Conservation (phyloP, 2,888 invertebrate species). For the Sceliomorpha sp. region DNA sequence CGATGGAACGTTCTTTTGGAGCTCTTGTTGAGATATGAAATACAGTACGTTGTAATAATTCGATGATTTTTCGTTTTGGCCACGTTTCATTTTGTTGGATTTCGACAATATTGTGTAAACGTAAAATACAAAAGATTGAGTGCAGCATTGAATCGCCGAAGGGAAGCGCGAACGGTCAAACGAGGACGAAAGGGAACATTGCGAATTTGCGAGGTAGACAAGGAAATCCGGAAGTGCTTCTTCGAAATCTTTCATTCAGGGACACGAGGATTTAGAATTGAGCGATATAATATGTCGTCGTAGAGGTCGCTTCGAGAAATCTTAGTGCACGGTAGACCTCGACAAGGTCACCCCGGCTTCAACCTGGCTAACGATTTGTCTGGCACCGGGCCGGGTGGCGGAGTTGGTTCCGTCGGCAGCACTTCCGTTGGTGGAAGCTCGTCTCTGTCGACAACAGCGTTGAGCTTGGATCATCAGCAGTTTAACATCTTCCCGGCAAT, state of each 20-base stretch:
- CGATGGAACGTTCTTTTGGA: no score
- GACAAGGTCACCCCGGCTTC: conserved; percentile 76
- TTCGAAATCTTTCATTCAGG: no score
- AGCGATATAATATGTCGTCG: conserved; percentile 55
- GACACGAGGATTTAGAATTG: background rate
- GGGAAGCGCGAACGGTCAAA: no score
- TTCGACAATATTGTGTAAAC: no score
- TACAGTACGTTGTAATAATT: no score
- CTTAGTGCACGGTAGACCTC: conserved; percentile 56
- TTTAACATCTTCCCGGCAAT: conserved; percentile 96
- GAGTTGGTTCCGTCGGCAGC: conserved; percentile 91
- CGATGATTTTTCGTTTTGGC: no score
- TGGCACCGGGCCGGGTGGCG: conserved; percentile 75
- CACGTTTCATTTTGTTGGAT: no score
- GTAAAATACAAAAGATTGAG: no score
- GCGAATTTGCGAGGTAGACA: no score
- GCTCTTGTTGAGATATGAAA: no score
- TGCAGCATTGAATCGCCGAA: no score
- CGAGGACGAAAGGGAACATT: no score
- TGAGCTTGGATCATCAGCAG: conserved; percentile 86
- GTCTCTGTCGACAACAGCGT: conserved; percentile 81
- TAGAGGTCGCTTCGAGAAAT: conserved; percentile 38
- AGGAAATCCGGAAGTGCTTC: background rate
- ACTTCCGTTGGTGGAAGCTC: conserved; percentile 83
- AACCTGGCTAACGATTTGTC: conserved; percentile 79